Evolutionary conservation across 2,113 vertebrate genomes (phyloP).

Genomic region (Haemorhous mexicanus): DNA sequence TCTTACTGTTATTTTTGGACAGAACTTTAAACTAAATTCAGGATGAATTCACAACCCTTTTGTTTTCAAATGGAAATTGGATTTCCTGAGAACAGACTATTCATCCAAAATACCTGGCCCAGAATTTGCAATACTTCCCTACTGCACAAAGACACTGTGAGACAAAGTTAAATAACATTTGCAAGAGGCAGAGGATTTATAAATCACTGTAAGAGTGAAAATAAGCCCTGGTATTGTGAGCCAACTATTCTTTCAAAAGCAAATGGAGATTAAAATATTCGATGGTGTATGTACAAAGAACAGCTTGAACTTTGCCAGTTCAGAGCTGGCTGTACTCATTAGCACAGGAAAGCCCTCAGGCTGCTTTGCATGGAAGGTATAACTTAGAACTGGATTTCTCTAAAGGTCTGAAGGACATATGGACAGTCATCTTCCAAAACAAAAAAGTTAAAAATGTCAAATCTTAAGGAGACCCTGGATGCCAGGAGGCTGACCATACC

Average conservation of each 20-base stretch:
- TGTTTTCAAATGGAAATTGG: neutral
- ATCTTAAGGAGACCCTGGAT: neutral
- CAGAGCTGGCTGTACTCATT: constrained; percentile 46
- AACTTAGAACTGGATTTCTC: neutral
- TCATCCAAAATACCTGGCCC: neutral
- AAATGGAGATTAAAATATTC: constrained; percentile 46
- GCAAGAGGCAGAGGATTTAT: neutral
- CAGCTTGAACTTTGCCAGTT: constrained; percentile 59
- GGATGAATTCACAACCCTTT: neutral
- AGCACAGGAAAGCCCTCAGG: constrained; percentile 55
- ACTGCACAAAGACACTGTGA: neutral
- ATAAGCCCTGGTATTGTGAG: neutral
- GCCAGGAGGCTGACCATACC: neutral
- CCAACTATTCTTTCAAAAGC: constrained; percentile 34
- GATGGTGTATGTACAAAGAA: constrained; percentile 35
- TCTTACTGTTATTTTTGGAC: neutral
- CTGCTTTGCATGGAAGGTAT: neutral
- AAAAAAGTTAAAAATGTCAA: no score
- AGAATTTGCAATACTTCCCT: neutral
- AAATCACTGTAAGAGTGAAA: neutral
- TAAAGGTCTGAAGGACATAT: neutral
- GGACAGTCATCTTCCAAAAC: neutral
- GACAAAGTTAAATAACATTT: neutral
- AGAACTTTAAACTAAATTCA: neutral
- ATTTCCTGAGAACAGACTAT: neutral